Percentiles rank a stretch among this genome's conserved stretches.
Evolutionary conservation across 2,888 invertebrate genomes (phyloP).

Genomic region (Xestoiulus laeticollis): DNA sequence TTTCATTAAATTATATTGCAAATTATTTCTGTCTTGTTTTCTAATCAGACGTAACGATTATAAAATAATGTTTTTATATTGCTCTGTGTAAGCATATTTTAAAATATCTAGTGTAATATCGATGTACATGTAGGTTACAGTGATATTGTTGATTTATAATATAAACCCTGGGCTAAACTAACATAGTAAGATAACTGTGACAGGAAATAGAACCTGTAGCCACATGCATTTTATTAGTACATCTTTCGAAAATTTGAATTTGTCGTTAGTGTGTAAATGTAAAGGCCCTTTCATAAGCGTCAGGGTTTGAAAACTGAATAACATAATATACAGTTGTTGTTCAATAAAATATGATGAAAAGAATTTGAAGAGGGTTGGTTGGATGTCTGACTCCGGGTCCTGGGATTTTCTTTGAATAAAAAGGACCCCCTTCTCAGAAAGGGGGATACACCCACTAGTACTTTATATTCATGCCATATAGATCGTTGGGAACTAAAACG

Average conservation of each 20-base stretch:
- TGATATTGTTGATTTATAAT: too few relatives aligned
- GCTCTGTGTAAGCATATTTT: too few relatives aligned
- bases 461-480: slow-evolving; percentile 9
- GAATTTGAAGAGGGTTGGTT: background rate
- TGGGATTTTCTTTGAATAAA: background rate
- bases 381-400: background rate
- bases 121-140: too few relatives aligned
- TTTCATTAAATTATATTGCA: too few relatives aligned
- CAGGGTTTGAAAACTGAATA: background rate
- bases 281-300: background rate
- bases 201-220: background rate
- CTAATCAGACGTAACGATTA: too few relatives aligned
- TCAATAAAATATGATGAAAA: slow-evolving; percentile 23
- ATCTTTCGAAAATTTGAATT: slow-evolving; percentile 13
- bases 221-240: background rate
- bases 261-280: background rate
- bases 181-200: background rate
- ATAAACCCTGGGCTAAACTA: background rate
- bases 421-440: background rate
- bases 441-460: background rate
- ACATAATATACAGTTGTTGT: background rate
- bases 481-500: background rate
- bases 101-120: too few relatives aligned
- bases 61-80: too few relatives aligned
- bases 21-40: too few relatives aligned